Percentiles rank a stretch among this genome's conserved stretches.
These are phyloP conservation scores for Euplexia lucipara DNA, from an alignment of 2,888 invertebrate species.

Conservation along the genomic window DNA sequence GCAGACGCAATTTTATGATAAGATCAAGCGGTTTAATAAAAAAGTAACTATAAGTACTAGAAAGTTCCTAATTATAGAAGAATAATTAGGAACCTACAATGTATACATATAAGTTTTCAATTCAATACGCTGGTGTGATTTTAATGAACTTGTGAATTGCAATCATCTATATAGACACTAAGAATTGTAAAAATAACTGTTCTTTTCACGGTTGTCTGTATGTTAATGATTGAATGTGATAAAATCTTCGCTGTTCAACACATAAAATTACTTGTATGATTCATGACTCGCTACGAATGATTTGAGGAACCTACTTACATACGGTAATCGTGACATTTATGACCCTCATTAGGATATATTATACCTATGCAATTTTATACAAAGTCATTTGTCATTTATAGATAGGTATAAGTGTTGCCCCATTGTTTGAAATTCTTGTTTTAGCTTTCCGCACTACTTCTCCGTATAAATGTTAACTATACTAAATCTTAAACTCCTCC, in stretches of 20 bases:
- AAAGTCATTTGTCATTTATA: slow-evolving; percentile 19
- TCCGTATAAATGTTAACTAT: too few species aligned
- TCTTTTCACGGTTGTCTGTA: slow-evolving; percentile 53
- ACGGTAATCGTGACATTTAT: slow-evolving; percentile 12
- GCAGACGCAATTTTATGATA: slow-evolving; percentile 13
- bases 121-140: slow-evolving; percentile 20
- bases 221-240: slow-evolving; percentile 51
- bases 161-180: slow-evolving; percentile 37
- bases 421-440: too few species aligned
- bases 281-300: slow-evolving; percentile 45
- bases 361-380: slow-evolving; percentile 17
- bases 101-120: slow-evolving; percentile 34
- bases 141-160: slow-evolving; percentile 42
- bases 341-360: slow-evolving; percentile 28
- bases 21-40: slow-evolving; percentile 8
- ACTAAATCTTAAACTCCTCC: too few species aligned
- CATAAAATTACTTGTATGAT: slow-evolving; percentile 45
- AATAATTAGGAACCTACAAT: slow-evolving; percentile 13
- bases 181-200: slow-evolving; percentile 56
- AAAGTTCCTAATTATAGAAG: slow-evolving; percentile 33
- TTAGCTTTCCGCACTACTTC: too few species aligned
- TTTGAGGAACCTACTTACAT: slow-evolving; percentile 39
- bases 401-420: too few species aligned
- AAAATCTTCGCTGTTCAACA: slow-evolving; percentile 41
- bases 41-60: slow-evolving; percentile 27